Base-by-base conservation (phyloP, 2,888 invertebrate genomes). In the Dermolepida albohirtum region DNA sequence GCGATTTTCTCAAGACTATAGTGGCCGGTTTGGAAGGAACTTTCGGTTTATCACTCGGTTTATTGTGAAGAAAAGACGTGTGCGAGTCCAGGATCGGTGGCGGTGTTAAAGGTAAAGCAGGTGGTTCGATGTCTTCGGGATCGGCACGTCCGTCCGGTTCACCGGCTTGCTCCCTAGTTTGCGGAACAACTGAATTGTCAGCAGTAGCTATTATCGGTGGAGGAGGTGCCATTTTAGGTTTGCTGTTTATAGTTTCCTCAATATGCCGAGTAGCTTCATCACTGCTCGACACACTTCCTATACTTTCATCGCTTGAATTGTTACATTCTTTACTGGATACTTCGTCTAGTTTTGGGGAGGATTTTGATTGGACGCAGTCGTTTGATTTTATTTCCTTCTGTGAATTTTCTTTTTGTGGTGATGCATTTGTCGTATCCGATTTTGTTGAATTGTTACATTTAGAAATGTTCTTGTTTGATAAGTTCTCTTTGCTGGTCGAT, bases 111-210 rank as follows among this genome's bases (percentile, higher is more conserved):
- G 92, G 92, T 66, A 93, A 81, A 4, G 89, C 89, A 0, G 92
- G 90, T 0, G 91, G 89, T 80, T 90, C 90, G 22, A 85, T 85
- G 47, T 90, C 90, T 76, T 92, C 93, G 0, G 93, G 92, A 82
- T 94, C 94, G 11, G 94, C 93, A 74, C 92, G 88, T n/a, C 94
- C 94, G 77, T 94, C 94, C 0, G 94, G 94, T 77, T 93, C 94
- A 7, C 94, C 94, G 7, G 93, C 94, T 73, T 91, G 83, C 77
- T 94, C 94, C 29, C 94, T 86, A 79, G 91, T 92, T 71, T 87
- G 78, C 0, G 79, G 72, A 34, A 34, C 34, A 17, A 77, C 74
- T 8, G 70, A 54, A 40, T 73, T 70, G 50, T 64, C 71, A 5
- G 63, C 8, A 51, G 65, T 65, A 22, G 52, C 16, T 17, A 27